Conservation (phyloP, 2,888 invertebrate species). For the Cryptus armator region DNA sequence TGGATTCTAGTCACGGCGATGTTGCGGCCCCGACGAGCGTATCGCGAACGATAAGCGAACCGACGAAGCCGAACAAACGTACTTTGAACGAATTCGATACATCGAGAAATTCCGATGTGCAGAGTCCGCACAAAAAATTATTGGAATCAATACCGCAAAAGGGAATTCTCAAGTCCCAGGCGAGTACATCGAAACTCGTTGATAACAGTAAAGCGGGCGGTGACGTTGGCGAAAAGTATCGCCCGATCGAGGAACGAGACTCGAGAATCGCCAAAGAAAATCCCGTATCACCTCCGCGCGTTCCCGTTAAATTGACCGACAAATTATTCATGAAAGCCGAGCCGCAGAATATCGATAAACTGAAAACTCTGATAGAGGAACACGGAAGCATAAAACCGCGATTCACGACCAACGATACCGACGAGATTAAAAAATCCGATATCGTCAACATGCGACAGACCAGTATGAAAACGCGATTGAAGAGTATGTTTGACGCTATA, state of each 20-base stretch:
- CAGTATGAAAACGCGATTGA: conserved; percentile 81
- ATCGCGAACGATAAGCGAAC: conserved; percentile 43
- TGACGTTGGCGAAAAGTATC: conserved; percentile 12
- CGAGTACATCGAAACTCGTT: neutral
- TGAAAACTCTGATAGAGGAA: conserved; percentile 80
- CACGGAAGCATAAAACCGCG: conserved; percentile 77
- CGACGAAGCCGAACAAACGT: conserved; percentile 39
- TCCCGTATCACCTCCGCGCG: conserved; percentile 6
- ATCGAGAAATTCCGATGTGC: conserved; percentile 7
- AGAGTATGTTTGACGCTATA: conserved; percentile 84
- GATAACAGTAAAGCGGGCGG: conserved; percentile 5
- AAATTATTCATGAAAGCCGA: conserved; percentile 83
- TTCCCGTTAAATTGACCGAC: conserved; percentile 75
- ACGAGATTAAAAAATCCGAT: conserved; percentile 83
- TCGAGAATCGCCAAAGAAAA: conserved; percentile 1
- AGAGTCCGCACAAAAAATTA: conserved; percentile 39
- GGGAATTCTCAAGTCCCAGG: conserved; percentile 7
- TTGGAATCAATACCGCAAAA: conserved; percentile 30
- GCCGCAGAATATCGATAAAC: conserved; percentile 80
- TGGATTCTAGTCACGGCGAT: conserved; percentile 69
- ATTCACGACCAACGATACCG: conserved; percentile 79
- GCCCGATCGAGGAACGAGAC: neutral
- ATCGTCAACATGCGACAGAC: conserved; percentile 83
- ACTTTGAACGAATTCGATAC: conserved; percentile 20
- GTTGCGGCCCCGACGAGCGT: conserved; percentile 34